Base-by-base conservation (phyloP, 1,140 invertebrate species). In the Drosophila miranda region DNA sequence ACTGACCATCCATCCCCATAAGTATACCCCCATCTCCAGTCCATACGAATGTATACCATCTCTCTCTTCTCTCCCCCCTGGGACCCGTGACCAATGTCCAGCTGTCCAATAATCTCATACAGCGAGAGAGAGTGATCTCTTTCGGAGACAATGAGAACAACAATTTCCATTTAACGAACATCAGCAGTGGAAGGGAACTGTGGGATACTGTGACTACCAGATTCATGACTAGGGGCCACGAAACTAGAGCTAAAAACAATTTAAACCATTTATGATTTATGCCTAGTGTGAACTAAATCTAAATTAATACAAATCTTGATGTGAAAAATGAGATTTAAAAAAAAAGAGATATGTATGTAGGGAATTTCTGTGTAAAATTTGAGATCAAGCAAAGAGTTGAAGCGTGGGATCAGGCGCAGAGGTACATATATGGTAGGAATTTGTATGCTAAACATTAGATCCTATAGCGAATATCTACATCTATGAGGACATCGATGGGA, bases 121-220 rank as follows among this genome's bases (percentile, higher is more conserved):
- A 53, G 26, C 11, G 11, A 53, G 34, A 44, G 26, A 46, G 26
- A 4, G 23, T 11, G 42, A 11, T 38, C 11, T 13, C 34, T 38
- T 13, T 38, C 34, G 34, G 26, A 55, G n/a, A 43, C 43, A 78
- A 52, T 59, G 58, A 53, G 78, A 63, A 74, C 69, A 75, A 67
- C 72, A 69, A 81, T 86, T 86, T 75, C 44, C 57, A 78, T 71
- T 87, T 70, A 80, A 63, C 78, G 72, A 66, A 76, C 46, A 52
- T 23, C 45, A 54, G 46, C 53, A 42, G 41, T 23, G 44, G 21
- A 21, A 16, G 49, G 13, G 50, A 48, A 46, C 13, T 28, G 30
- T 44, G 51, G 45, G 44, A 38, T 11, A 38, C 11, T 38, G 34
- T 26, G 23, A 38, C 34, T 13, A 5, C 11, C 11, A 38, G 11